These are phyloP conservation scores for Trididemnum miniatum DNA, from an alignment of 23 tunicate genomes.

Conservation along the genomic window DNA sequence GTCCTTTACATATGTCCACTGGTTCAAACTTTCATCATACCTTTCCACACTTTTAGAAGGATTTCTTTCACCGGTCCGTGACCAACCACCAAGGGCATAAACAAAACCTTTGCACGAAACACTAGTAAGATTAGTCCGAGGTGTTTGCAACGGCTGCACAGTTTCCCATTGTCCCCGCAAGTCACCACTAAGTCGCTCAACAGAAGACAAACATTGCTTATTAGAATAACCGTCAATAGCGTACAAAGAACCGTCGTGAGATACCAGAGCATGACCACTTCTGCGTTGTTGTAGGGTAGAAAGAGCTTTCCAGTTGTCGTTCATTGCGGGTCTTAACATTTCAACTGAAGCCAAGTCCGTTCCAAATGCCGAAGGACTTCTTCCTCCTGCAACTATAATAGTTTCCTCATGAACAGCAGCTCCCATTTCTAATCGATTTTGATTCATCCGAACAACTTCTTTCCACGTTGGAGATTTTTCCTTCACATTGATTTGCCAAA, in stretches of 20 bases:
- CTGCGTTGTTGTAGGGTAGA: neutral
- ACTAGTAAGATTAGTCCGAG: neutral
- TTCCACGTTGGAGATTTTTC: neutral
- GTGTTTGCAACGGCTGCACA: slow-evolving; percentile 9
- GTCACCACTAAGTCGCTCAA: neutral
- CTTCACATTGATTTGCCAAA: neutral
- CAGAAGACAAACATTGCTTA: neutral
- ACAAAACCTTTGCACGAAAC: neutral
- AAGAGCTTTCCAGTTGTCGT: neutral
- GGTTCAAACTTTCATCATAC: neutral
- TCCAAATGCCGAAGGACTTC: neutral
- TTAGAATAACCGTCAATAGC: neutral
- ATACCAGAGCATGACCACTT: neutral
- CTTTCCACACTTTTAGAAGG: neutral
- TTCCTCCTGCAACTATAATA: neutral
- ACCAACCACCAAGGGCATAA: slow-evolving; percentile 1
- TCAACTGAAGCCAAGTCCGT: neutral
- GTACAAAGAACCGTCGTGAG: neutral
- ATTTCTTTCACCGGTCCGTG: neutral
- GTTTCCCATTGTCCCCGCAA: neutral
- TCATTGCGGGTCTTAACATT: neutral
- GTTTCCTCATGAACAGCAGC: neutral
- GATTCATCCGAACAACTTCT: neutral
- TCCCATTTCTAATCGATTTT: neutral
- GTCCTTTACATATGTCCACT: neutral